A percentile compares a stretch with the other conserved stretches of the same genome.
Evolutionary conservation across 2,113 vertebrate species (phyloP).

Genomic region (Phyllopteryx taeniolatus): DNA sequence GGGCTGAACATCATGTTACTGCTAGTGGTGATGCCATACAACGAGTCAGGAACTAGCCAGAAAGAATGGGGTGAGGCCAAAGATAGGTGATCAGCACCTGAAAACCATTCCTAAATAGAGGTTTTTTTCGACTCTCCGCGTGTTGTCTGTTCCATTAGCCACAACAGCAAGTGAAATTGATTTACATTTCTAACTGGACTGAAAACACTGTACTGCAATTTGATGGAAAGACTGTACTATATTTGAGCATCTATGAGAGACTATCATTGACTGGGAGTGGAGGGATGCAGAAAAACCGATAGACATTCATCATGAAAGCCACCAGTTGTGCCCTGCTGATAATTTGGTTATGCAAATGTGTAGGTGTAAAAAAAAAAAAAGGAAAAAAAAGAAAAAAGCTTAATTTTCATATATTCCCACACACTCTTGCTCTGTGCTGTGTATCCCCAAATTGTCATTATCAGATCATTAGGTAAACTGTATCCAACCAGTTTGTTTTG

Average conservation of each 20-base stretch:
- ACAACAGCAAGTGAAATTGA: too few species aligned
- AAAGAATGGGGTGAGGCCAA: background rate
- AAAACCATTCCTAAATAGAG: too few species aligned
- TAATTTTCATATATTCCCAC: conserved; percentile 53
- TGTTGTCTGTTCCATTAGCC: too few species aligned
- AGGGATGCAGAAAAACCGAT: background rate
- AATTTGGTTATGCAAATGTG: conserved; percentile 39
- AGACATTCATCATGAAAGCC: conserved; percentile 15
- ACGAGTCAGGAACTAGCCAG: background rate
- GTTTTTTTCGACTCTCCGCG: too few species aligned
- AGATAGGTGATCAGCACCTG: too few species aligned
- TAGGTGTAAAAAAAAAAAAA: conserved; percentile 38
- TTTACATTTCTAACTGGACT: too few species aligned
- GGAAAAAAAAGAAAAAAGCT: conserved; percentile 18
- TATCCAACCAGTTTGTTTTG: background rate
- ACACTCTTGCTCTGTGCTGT: conserved; percentile 24
- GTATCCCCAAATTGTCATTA: conserved; percentile 26
- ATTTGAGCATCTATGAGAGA: too few species aligned
- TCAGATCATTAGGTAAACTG: conserved; percentile 23
- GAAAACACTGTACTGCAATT: too few species aligned
- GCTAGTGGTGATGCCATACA: too few species aligned
- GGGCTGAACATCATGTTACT: too few species aligned
- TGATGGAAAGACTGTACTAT: too few species aligned
- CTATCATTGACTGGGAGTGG: background rate
- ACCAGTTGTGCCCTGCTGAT: conserved; percentile 18